These are phyloP conservation scores for Drosophila aldrichi DNA, from an alignment of 2,888 invertebrate genomes.

Conservation along the genomic window DNA sequence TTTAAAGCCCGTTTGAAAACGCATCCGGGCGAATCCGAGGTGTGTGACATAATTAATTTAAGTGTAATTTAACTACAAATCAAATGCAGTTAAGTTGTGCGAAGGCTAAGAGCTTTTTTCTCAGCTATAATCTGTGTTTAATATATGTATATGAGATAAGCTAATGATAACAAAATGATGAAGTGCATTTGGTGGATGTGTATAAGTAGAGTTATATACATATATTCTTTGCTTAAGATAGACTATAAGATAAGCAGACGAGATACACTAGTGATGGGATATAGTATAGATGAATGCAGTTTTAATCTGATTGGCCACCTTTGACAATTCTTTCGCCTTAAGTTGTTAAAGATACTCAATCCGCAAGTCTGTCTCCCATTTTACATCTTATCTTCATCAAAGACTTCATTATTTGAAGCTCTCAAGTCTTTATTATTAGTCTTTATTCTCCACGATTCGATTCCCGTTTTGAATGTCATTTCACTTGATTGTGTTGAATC, in stretches of 20 bases:
- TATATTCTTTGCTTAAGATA: constrained; percentile 1
- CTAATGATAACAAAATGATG: constrained; percentile 10
- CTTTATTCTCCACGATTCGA: not conserved
- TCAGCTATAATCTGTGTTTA: not conserved
- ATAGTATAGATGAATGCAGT: not conserved
- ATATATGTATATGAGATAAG: constrained; percentile 19
- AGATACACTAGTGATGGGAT: not conserved
- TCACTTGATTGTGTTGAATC: constrained; percentile 30
- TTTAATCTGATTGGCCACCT: not conserved
- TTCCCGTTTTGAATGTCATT: constrained; percentile 38
- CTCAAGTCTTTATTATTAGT: no score
- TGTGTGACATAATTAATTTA: constrained; percentile 49
- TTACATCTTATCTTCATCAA: not conserved
- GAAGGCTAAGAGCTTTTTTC: not conserved
- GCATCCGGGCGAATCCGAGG: constrained; percentile 82
- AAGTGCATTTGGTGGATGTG: constrained; percentile 16
- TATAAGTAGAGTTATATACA: not conserved
- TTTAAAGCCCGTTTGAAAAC: constrained; percentile 83
- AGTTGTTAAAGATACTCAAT: not conserved
- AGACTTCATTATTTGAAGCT: not conserved
- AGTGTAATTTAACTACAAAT: not conserved
- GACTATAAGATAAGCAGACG: constrained; percentile 5
- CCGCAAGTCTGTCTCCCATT: not conserved
- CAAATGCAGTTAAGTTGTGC: no score
- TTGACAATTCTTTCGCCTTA: no score